Conservation (phyloP, 2,888 invertebrate species). For the Prionchulus punctatus region DNA sequence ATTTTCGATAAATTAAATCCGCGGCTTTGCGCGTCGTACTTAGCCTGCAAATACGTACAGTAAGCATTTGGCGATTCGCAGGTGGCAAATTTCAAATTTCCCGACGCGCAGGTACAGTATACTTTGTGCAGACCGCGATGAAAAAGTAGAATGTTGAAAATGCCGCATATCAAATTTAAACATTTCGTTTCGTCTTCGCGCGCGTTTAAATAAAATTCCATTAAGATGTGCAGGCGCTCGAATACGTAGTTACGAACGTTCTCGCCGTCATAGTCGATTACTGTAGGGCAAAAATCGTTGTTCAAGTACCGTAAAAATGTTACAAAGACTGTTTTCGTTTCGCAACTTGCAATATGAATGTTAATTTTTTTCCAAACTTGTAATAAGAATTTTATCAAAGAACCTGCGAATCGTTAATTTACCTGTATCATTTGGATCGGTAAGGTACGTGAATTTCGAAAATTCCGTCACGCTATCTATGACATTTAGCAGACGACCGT, state of each 20-base stretch:
- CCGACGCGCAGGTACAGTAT: conserved; percentile 16
- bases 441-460: conserved; percentile 7
- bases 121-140: conserved; percentile 41
- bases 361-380: too few relatives aligned
- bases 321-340: too few relatives aligned
- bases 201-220: conserved; percentile 47
- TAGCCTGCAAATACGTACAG: conserved; percentile 8
- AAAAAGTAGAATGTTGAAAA: conserved; percentile 49
- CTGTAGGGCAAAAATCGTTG: not conserved
- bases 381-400: too few relatives aligned
- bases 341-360: too few relatives aligned
- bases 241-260: conserved; percentile 52
- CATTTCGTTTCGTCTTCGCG: conserved; percentile 65
- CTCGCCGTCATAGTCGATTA: conserved; percentile 44
- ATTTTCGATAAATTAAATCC: conserved; percentile 12
- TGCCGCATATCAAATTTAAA: conserved; percentile 46
- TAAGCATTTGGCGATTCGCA: not conserved
- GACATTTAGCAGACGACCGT: conserved; percentile 41
- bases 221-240: conserved; percentile 46
- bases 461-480: conserved; percentile 20
- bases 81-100: not conserved
- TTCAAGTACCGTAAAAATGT: too few relatives aligned
- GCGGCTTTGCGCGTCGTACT: conserved; percentile 11
- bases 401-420: too few relatives aligned
- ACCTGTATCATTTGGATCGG: conserved; percentile 3